Base-by-base conservation (phyloP, 2,888 invertebrate genomes). In the Bibio marci region DNA sequence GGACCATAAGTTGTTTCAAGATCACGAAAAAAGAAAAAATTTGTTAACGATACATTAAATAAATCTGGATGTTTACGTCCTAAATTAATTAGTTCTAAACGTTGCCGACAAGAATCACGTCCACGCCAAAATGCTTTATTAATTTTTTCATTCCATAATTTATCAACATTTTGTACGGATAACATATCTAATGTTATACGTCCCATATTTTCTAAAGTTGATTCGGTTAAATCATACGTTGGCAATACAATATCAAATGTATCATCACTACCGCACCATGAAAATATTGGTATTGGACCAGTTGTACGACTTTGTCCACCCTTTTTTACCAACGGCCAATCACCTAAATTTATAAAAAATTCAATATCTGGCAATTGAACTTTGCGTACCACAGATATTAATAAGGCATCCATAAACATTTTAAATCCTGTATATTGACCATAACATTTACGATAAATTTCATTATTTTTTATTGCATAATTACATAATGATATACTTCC, bases 381-480 rank as follows among this genome's bases (percentile, higher is more conserved):
- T 69, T 90, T 88, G 46, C 91, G 69, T 12, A 76, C 60, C 36
- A 97, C 56, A 1, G 87, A 91, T 34, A 86, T 57, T 22, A 97
- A 60, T 42, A 90, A 77, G 33, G 78, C 76, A 62, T 97, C 95
- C 62, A 85, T 75, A 63, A 97, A 95, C 76, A 90, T 87, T 57
- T 90, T 90, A 57, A 95, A 97, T 1, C 90, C 95, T 11, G 90
- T 80, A 66, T 95, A 82, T 58, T 91, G 79, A 12, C 95, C 95
- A 63, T 88, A 88, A 54, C 94, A 95, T 50, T 78, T 74, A 49
- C 92, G 71, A 58, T 82, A 80, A 48, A 94, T 65, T 66, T 78
- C 61, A 59, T 92, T 94, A 47, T 76, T 61, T 58, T 83, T 80
- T 8, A 94, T 65, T 8, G 80, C 71, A 63, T 94, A 95, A 58